These are phyloP conservation scores for Stictocephala bisonia DNA, from an alignment of 2,888 invertebrate species.

Conservation along the genomic window DNA sequence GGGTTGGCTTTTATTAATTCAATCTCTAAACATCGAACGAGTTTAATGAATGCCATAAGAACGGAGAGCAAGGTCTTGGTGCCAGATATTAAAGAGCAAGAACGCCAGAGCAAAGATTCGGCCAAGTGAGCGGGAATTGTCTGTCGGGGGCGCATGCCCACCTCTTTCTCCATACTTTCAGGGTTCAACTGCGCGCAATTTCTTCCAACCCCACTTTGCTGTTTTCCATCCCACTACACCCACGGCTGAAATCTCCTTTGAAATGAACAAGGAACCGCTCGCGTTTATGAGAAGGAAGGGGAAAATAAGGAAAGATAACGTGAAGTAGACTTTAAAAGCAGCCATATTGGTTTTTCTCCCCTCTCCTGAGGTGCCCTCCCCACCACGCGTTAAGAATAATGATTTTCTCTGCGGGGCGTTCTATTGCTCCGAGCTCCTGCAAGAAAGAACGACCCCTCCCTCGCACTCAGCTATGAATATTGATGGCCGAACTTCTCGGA, in stretches of 20 bases:
- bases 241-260: conserved; percentile 50
- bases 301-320: conserved; percentile 50
- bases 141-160: conserved; percentile 38
- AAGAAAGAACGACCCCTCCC: conserved; percentile 65
- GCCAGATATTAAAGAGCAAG: conserved; percentile 31
- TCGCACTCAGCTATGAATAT: conserved; percentile 50
- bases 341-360: conserved; percentile 60
- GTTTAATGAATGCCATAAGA: conserved; percentile 43
- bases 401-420: conserved; percentile 69
- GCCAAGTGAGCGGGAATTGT: background rate
- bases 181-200: conserved; percentile 44
- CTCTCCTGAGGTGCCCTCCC: conserved; percentile 68
- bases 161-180: conserved; percentile 48
- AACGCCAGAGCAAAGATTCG: conserved; percentile 18
- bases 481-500: conserved; percentile 49
- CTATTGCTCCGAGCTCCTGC: conserved; percentile 67
- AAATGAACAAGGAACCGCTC: conserved; percentile 48
- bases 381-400: conserved; percentile 65
- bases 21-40: conserved; percentile 34
- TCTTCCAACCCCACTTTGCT: conserved; percentile 52
- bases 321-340: conserved; percentile 52
- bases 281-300: conserved; percentile 45
- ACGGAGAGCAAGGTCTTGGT: conserved; percentile 21
- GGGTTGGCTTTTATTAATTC: conserved; percentile 38
- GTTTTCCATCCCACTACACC: conserved; percentile 42